phyloP scores from a whole-genome alignment of 1,140 invertebrate species.

The Neelides sp. region DNA sequence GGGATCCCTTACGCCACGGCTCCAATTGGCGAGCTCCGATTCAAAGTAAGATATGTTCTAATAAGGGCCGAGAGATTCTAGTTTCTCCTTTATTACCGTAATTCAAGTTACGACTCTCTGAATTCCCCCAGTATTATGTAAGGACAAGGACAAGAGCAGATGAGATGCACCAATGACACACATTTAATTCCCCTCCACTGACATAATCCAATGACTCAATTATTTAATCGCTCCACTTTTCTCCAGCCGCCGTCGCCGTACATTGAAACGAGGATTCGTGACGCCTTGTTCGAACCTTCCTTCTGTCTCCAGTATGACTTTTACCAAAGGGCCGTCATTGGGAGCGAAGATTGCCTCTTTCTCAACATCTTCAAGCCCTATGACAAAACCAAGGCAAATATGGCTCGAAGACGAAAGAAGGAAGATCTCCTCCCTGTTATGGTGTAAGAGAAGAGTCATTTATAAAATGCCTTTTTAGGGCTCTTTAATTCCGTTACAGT shows the following conservation, averaged over 20 bases:
- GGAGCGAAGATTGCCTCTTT: slow-evolving; percentile 28
- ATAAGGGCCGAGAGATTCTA: background rate
- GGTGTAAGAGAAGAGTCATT: too few relatives aligned
- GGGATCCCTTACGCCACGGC: slow-evolving; percentile 38
- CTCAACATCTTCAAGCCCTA: slow-evolving; percentile 19
- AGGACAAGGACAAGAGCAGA: too few relatives aligned
- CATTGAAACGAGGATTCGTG: slow-evolving; percentile 13
- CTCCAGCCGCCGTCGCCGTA: slow-evolving; percentile 21
- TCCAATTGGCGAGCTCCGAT: slow-evolving; percentile 35
- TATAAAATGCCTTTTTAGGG: too few relatives aligned
- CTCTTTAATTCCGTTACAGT: too few relatives aligned
- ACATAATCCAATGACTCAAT: too few relatives aligned
- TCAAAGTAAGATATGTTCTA: slow-evolving; percentile 31
- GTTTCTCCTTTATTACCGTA: too few relatives aligned
- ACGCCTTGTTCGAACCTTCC: slow-evolving; percentile 13
- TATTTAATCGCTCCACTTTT: background rate
- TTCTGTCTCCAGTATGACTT: slow-evolving; percentile 25
- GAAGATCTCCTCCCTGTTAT: slow-evolving; percentile 8
- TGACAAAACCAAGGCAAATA: background rate
- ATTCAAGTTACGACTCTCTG: too few relatives aligned
- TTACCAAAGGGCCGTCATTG: slow-evolving; percentile 19
- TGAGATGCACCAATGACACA: too few relatives aligned
- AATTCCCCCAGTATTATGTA: too few relatives aligned
- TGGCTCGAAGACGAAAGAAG: background rate
- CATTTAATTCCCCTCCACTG: too few relatives aligned